Evolutionary conservation across 2,888 invertebrate species (phyloP).

Genomic region (Ormyrus nitidulus): DNA sequence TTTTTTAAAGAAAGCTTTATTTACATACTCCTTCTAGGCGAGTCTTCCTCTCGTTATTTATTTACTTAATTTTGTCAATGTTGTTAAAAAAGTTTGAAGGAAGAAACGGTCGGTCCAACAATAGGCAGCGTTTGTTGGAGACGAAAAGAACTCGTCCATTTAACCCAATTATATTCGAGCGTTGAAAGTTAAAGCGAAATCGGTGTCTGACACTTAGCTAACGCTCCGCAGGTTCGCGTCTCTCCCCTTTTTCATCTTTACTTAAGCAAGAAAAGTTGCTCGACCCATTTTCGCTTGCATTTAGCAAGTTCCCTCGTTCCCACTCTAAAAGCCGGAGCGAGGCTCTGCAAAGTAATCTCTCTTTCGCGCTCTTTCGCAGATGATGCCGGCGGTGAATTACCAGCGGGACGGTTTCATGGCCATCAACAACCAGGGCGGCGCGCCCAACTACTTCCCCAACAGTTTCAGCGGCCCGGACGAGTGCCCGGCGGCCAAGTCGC

Average conservation of each 20-base stretch:
- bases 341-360: neutral
- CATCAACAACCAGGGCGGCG: constrained; percentile 87
- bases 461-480: constrained; percentile 93
- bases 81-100: too few species aligned
- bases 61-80: too few species aligned
- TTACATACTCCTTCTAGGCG: too few species aligned
- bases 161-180: constrained; percentile 32
- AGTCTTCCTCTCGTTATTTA: too few species aligned
- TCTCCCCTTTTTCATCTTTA: constrained; percentile 14
- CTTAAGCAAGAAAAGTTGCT: constrained; percentile 39
- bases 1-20: too few species aligned
- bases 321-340: neutral
- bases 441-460: constrained; percentile 98
- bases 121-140: too few species aligned
- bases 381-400: constrained; percentile 82
- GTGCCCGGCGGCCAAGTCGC: constrained; percentile 80
- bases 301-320: neutral
- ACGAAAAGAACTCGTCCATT: neutral
- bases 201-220: neutral
- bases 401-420: constrained; percentile 93
- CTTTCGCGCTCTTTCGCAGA: constrained; percentile 69
- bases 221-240: neutral
- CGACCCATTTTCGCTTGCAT: constrained; percentile 22
- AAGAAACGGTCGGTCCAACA: too few species aligned
- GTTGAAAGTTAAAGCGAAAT: constrained; percentile 34